phyloP scores from a whole-genome alignment of 2,888 invertebrate genomes.

The Caenorhabditis doughertyi region DNA sequence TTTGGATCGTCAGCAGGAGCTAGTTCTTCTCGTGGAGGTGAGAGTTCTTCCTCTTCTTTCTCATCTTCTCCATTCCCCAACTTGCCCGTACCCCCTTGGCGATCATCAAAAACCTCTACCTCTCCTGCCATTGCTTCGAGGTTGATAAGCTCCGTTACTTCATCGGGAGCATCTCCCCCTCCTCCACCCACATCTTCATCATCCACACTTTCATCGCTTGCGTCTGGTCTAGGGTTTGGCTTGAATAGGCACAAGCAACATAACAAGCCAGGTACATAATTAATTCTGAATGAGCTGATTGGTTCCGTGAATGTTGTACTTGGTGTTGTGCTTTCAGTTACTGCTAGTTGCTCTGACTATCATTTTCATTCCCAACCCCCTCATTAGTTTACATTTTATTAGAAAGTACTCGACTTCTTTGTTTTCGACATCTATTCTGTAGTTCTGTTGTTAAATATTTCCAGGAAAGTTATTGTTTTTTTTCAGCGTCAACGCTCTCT shows the following conservation, averaged over 20 bases:
- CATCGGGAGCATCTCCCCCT: constrained; percentile 23
- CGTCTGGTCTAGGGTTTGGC: constrained; percentile 61
- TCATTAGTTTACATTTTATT: neutral
- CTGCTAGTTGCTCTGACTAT: neutral
- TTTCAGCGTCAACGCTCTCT: constrained; percentile 45
- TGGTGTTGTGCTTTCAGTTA: constrained; percentile 32
- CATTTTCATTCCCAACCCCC: neutral
- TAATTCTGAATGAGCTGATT: constrained; percentile 16
- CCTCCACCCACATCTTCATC: constrained; percentile 22
- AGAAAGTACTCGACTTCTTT: neutral
- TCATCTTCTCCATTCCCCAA: constrained; percentile 32
- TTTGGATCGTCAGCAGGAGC: constrained; percentile 27
- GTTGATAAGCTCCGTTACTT: constrained; percentile 12
- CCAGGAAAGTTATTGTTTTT: too few species aligned
- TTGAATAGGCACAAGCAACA: constrained; percentile 61
- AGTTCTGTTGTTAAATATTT: too few species aligned
- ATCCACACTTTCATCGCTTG: constrained; percentile 56
- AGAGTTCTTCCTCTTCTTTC: constrained; percentile 26
- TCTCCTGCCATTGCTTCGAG: constrained; percentile 35
- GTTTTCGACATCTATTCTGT: too few species aligned
- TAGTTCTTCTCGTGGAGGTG: constrained; percentile 45
- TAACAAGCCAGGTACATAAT: constrained; percentile 49
- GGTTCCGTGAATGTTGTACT: constrained; percentile 8
- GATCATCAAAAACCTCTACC: constrained; percentile 30
- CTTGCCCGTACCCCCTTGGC: constrained; percentile 52